Conservation (phyloP, 2,888 invertebrate species). For the Xylocampa areola region DNA sequence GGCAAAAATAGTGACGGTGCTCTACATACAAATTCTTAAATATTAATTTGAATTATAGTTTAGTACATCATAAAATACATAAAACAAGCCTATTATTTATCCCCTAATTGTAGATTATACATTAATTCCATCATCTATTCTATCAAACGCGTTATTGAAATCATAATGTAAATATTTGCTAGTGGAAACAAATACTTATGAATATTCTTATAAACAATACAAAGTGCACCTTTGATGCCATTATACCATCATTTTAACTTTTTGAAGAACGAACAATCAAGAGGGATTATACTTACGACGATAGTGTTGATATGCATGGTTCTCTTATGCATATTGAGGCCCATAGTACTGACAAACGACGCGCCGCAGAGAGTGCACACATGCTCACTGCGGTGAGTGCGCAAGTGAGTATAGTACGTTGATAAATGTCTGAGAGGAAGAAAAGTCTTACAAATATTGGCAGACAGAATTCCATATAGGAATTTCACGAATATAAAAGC, state of each 20-base stretch:
- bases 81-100: no score
- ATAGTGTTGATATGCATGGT: conserved; percentile 46
- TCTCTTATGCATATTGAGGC: conserved; percentile 76
- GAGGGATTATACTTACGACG: conserved; percentile 30
- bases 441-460: neutral
- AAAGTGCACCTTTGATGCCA: no score
- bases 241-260: no score
- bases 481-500: no score
- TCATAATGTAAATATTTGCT: neutral
- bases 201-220: no score
- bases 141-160: conserved; percentile 11
- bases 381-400: conserved; percentile 77
- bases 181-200: neutral
- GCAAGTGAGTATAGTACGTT: conserved; percentile 81
- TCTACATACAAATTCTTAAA: no score
- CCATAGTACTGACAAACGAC: conserved; percentile 78
- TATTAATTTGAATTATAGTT: no score
- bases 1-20: neutral
- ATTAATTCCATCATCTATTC: conserved; percentile 4
- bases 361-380: conserved; percentile 79
- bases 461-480: no score
- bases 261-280: neutral
- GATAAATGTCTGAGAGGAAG: conserved; percentile 60
- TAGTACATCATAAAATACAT: no score
- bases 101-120: no score